Conservation (phyloP, 2,113 vertebrate genomes). For the Apodemus sylvaticus region DNA sequence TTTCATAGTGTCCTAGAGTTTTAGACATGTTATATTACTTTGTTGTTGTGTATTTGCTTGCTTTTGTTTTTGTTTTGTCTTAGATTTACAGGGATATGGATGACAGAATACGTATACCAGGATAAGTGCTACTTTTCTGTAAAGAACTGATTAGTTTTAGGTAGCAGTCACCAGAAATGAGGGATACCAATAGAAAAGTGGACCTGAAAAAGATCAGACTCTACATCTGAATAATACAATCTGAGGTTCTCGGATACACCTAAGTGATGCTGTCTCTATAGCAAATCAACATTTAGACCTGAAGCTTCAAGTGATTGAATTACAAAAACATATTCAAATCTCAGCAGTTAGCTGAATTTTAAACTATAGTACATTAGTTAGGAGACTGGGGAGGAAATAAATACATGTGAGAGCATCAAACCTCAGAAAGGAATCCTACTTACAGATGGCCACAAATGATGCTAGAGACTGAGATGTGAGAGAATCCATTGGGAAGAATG, state of each 20-base stretch:
- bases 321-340: not conserved
- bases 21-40: not conserved
- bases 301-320: not conserved
- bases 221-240: not conserved
- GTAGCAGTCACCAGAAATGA: not conserved
- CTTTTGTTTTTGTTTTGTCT: not conserved
- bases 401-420: not conserved
- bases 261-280: not conserved
- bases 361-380: not conserved
- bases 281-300: not conserved
- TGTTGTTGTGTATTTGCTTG: not conserved
- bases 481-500: not conserved
- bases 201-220: not conserved
- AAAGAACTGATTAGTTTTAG: not conserved
- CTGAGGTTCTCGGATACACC: not conserved
- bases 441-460: not conserved
- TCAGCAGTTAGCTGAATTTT: not conserved
- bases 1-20: not conserved
- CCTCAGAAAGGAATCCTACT: not conserved
- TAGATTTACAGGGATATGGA: not conserved
- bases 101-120: not conserved
- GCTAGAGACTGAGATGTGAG: not conserved
- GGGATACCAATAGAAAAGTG: not conserved
- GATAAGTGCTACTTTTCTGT: not conserved
- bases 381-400: not conserved